Percentiles rank a stretch among this genome's conserved stretches.
phyloP scores from a whole-genome alignment of 2,113 vertebrate genomes.

The Merops nubicus region DNA sequence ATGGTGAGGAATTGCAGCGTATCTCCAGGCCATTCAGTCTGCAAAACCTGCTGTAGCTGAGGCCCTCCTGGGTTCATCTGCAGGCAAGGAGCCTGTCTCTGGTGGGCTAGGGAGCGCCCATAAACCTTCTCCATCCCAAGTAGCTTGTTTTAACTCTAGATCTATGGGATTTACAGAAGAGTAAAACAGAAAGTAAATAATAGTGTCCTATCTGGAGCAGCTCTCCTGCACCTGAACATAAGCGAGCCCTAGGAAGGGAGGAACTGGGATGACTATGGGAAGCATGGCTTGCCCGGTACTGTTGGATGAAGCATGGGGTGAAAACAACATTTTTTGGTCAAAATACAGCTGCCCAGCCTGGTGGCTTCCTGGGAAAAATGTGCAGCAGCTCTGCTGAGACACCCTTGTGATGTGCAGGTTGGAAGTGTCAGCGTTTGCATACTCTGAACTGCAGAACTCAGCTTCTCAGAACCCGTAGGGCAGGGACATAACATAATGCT shows the following conservation, averaged over 20 bases:
- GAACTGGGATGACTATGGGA: background rate
- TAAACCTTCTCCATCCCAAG: fast-evolving
- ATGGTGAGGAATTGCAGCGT: background rate
- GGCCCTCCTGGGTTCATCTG: background rate
- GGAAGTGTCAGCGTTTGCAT: slow-evolving; percentile 9
- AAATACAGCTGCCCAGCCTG: slow-evolving; percentile 15
- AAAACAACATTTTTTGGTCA: slow-evolving; percentile 13
- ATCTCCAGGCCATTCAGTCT: background rate
- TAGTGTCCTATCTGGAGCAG: background rate
- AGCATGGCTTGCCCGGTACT: background rate
- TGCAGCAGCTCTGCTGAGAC: slow-evolving; percentile 4
- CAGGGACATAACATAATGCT: background rate
- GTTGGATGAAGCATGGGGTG: fast-evolving
- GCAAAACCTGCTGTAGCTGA: background rate
- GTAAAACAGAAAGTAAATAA: background rate
- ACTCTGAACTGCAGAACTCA: background rate
- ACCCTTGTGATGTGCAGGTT: background rate
- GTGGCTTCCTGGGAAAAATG: slow-evolving; percentile 12
- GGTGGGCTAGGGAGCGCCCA: fast-evolving
- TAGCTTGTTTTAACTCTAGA: background rate
- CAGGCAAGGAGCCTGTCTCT: background rate
- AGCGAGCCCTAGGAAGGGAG: background rate
- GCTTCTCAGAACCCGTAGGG: background rate
- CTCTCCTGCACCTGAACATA: background rate
- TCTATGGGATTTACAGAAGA: background rate